phyloP scores from a whole-genome alignment of 2,888 invertebrate species.

The Bellardia bayeri region DNA sequence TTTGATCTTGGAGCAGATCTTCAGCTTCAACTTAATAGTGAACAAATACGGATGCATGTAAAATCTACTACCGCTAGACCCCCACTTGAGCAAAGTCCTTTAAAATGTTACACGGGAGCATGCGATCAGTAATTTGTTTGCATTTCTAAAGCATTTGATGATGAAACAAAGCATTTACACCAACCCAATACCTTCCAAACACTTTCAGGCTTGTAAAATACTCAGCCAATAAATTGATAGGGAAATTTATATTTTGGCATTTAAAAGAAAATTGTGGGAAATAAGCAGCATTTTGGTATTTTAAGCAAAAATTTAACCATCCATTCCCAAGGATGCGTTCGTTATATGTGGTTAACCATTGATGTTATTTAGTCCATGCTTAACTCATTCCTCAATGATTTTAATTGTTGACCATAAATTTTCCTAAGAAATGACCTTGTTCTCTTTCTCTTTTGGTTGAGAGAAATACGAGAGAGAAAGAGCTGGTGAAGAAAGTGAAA shows the following conservation, averaged over 20 bases:
- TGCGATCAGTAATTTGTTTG: too few relatives aligned
- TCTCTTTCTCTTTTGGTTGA: not conserved
- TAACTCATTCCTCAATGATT: constrained; percentile 22
- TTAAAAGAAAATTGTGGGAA: not conserved
- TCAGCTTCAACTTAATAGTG: too few relatives aligned
- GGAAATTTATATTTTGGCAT: not conserved
- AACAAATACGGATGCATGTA: too few relatives aligned
- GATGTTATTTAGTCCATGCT: constrained; percentile 20
- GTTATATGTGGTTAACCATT: not conserved
- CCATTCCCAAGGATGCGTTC: not conserved
- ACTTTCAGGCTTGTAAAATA: not conserved
- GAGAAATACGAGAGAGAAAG: not conserved
- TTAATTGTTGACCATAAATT: constrained; percentile 44
- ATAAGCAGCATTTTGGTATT: not conserved
- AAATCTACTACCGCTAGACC: too few relatives aligned
- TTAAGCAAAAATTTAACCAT: not conserved
- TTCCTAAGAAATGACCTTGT: constrained; percentile 5
- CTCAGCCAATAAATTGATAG: not conserved
- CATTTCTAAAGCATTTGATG: too few relatives aligned
- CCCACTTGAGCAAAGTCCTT: not conserved
- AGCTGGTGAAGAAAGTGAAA: constrained; percentile 12
- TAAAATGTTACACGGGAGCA: too few relatives aligned
- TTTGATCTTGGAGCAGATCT: too few relatives aligned
- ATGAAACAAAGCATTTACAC: too few relatives aligned
- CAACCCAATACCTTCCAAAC: too few relatives aligned